Evolutionary conservation across 2,113 vertebrate genomes (phyloP), one percentile per base, ranked within the genome.

Genomic region (Nerophis lumbriciformis): DNA sequence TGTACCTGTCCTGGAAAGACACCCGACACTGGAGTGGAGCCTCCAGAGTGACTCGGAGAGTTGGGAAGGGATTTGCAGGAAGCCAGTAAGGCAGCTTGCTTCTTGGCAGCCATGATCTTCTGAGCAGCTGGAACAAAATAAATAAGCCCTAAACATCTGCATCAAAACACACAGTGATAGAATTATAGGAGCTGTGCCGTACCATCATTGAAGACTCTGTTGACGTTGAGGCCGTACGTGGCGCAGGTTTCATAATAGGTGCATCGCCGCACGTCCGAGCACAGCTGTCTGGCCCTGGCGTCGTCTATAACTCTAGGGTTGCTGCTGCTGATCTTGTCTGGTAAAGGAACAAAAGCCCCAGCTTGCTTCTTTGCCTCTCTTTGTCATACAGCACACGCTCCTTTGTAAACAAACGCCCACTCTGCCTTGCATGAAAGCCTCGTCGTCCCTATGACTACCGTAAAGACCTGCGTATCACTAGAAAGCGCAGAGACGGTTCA

Each of bases 201-300:
- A 96, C 94, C 94, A 77, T 98, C 96, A 4, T 84, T 94, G 86
- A 98, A 98, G 79, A 98, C 94, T 42, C 96, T 71, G 76, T 98
- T 96, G 13, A 98, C 94, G 0, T 98, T 98, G 73, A 98, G 94
- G 50, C 96, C 96, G 0, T 98, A 98, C 0, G 96, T 98, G 1
- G 96, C 95, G 0, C 96, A 98, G 28, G 95, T 98, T 86, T 98
- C 96, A 1, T 95, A 97, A 83, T 98, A 98, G 57, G 93, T 92
- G 74, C 94, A 98, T 28, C 94, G 92, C 9, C 89, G 90, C 80
- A 93, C 91, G 6, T 94, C 95, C 1, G 88, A 78, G 2, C 95
- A 97, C n/a, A 98, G 92, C 69, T 93, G 92, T 47, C 93, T 83
- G 39, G 95, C 96, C 0, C 93, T 90, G 5, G 90, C 84, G 6